A percentile compares a stretch with the other conserved stretches of the same genome.
Conservation (phyloP, 1,140 invertebrate species). For the Euglossa dilemma region DNA sequence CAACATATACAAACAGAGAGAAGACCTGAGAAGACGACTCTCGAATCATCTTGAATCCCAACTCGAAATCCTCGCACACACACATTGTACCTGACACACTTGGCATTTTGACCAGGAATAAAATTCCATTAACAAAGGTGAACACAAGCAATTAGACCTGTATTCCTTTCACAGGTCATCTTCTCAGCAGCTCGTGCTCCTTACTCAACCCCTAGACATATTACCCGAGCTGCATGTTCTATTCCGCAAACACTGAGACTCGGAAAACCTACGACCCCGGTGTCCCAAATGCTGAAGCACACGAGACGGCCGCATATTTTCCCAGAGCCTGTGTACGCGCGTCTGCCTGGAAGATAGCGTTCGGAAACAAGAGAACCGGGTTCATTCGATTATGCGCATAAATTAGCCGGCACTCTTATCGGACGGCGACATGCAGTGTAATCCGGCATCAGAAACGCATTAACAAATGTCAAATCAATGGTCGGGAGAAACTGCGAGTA, state of each 20-base stretch:
- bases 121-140: no score
- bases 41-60: no score
- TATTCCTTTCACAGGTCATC: no score
- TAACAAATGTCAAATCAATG: constrained; percentile 72
- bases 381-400: constrained; percentile 71
- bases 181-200: no score
- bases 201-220: no score
- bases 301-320: not conserved
- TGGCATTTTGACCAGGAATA: no score
- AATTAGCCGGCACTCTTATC: constrained; percentile 73
- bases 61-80: no score
- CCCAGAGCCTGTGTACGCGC: not conserved
- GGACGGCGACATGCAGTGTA: constrained; percentile 68
- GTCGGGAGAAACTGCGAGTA: constrained; percentile 55
- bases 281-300: not conserved
- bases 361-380: constrained; percentile 5
- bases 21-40: no score
- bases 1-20: no score
- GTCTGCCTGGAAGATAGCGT: not conserved
- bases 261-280: not conserved
- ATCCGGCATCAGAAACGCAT: constrained; percentile 75
- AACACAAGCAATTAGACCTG: no score
- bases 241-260: not conserved
- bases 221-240: no score
- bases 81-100: no score